phyloP scores from a whole-genome alignment of 2,888 invertebrate genomes.

The Amitus sp. region DNA sequence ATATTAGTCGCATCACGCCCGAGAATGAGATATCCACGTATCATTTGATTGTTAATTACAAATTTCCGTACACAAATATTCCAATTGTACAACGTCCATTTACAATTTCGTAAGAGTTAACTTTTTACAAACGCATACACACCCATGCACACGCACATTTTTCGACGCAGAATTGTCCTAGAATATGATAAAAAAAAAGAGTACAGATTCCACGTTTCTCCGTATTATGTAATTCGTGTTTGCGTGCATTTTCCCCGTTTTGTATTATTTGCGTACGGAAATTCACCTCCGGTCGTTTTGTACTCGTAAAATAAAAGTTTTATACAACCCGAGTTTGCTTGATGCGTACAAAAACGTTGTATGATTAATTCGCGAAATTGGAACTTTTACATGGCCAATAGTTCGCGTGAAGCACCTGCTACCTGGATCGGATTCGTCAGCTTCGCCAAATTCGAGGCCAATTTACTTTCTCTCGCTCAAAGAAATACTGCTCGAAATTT shows the following conservation, averaged over 20 bases:
- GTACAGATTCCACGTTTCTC: not conserved
- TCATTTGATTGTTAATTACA: conserved; percentile 19
- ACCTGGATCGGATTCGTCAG: conserved; percentile 18
- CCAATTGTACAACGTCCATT: conserved; percentile 6
- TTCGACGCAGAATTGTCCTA: not conserved
- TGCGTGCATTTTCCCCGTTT: not conserved
- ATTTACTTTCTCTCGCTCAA: no score
- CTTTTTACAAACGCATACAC: not conserved
- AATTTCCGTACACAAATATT: conserved; percentile 16
- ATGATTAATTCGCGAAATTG: conserved; percentile 37
- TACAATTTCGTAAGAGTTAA: conserved; percentile 1
- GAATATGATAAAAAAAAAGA: not conserved
- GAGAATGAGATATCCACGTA: conserved; percentile 19
- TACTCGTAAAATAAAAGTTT: conserved; percentile 16
- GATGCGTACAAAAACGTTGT: conserved; percentile 28
- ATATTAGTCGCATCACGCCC: conserved; percentile 24
- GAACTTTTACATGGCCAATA: conserved; percentile 28
- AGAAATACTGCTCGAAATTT: no score
- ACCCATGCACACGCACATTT: no score
- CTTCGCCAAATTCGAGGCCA: conserved; percentile 11
- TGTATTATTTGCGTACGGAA: conserved; percentile 7
- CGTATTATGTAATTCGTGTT: conserved; percentile 3
- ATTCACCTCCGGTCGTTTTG: not conserved
- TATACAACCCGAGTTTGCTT: conserved; percentile 14
- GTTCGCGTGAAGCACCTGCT: conserved; percentile 34